Percentiles rank a stretch among this genome's conserved stretches.
Conservation (phyloP, 2,888 invertebrate genomes). For the Tachina lurida region DNA sequence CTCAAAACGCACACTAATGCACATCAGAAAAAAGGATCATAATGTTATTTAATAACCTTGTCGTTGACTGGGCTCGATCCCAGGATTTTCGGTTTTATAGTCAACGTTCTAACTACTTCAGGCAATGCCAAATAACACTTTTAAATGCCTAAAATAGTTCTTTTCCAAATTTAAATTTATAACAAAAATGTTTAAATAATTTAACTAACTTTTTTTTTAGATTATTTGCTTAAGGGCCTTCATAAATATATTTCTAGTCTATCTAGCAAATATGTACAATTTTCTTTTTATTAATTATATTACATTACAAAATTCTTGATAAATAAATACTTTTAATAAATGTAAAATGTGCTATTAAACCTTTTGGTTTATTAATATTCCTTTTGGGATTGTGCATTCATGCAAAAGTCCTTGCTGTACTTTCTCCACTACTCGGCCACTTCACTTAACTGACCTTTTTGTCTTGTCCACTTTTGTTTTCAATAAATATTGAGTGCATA, state of each 20-base stretch:
- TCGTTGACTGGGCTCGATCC: no score
- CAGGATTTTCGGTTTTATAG: no score
- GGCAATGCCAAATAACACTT: no score
- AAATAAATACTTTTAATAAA: neutral
- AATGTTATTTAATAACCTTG: no score
- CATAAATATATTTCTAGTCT: neutral
- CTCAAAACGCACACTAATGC: no score
- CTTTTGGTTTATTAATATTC: neutral
- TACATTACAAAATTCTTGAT: neutral
- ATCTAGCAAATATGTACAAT: neutral
- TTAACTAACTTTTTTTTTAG: no score
- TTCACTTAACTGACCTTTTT: conserved; percentile 16
- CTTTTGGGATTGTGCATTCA: neutral
- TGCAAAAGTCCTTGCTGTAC: neutral
- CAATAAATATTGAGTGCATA: conserved; percentile 23
- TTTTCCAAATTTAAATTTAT: no score
- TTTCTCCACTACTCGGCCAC: neutral
- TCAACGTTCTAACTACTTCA: no score
- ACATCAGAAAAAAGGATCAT: no score
- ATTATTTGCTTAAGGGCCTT: no score
- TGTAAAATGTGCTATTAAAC: neutral
- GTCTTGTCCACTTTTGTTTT: conserved; percentile 32
- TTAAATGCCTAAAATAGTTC: no score
- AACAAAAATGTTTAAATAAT: no score
- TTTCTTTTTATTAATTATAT: neutral